A percentile compares a stretch with the other conserved stretches of the same genome.
phyloP scores from a whole-genome alignment of 2,888 invertebrate species.

The Mesorhabditis spiculigera region DNA sequence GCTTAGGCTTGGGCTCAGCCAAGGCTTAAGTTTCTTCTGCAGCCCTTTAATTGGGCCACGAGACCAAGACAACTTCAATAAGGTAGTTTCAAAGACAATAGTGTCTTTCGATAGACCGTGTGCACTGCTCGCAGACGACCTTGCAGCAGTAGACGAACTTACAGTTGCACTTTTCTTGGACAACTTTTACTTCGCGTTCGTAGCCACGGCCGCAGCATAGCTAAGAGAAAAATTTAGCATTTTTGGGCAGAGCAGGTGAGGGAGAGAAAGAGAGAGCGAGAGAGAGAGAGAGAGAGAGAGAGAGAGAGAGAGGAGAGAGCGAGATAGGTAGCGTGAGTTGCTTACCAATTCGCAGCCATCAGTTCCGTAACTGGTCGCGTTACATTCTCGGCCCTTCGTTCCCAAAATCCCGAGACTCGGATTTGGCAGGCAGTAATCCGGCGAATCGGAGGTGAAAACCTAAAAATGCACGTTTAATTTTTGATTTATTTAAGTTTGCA shows the following conservation, averaged over 20 bases:
- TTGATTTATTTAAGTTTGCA: too few species aligned
- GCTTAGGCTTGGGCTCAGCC: too few species aligned
- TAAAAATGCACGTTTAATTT: slow-evolving; percentile 46
- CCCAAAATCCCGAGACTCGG: slow-evolving; percentile 60
- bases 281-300: slow-evolving; percentile 1
- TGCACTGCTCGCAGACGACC: slow-evolving; percentile 80
- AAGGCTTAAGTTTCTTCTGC: too few species aligned
- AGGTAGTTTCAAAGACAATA: slow-evolving; percentile 35
- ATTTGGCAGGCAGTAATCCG: slow-evolving; percentile 59
- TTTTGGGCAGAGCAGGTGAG: background rate
- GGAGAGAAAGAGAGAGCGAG: too few species aligned
- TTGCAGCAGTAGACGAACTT: slow-evolving; percentile 88
- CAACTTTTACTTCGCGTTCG: slow-evolving; percentile 69
- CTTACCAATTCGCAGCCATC: slow-evolving; percentile 77
- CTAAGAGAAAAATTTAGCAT: slow-evolving; percentile 22
- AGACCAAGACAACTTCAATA: too few species aligned
- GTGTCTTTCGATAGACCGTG: slow-evolving; percentile 50
- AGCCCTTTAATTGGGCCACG: too few species aligned
- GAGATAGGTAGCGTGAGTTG: too few species aligned
- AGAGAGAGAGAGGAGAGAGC: slow-evolving; percentile 5
- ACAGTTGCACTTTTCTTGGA: slow-evolving; percentile 80
- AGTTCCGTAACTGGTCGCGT: slow-evolving; percentile 67
- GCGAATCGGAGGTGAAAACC: slow-evolving; percentile 59
- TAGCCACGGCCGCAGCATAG: slow-evolving; percentile 82
- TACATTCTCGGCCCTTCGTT: slow-evolving; percentile 62